Evolutionary conservation across 2,888 invertebrate genomes (phyloP).

Genomic region (Geophilus truncorum): DNA sequence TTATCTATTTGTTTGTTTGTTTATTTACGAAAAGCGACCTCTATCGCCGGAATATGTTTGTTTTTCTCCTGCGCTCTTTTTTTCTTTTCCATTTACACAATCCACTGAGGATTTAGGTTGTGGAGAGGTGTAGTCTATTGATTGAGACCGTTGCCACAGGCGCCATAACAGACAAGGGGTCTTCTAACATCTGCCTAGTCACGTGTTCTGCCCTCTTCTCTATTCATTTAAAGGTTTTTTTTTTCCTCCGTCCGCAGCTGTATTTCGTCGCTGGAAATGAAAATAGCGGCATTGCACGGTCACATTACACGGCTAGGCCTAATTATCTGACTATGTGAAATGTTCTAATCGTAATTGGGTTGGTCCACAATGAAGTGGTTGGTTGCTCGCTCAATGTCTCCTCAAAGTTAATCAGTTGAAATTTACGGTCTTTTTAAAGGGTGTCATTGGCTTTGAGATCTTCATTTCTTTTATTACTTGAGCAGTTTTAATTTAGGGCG

Average conservation of each 20-base stretch:
- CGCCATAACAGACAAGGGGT: not conserved
- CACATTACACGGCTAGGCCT: not conserved
- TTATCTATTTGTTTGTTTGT: not conserved
- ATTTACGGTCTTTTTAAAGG: not conserved
- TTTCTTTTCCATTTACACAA: not conserved
- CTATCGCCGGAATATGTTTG: too few species aligned
- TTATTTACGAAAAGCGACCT: not conserved
- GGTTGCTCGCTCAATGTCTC: not conserved
- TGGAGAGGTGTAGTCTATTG: not conserved
- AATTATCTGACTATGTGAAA: conserved; percentile 7
- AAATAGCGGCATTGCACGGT: not conserved
- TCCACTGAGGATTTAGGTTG: not conserved
- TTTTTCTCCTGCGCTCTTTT: not conserved
- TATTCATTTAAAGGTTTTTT: not conserved
- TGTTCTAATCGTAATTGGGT: conserved; percentile 4
- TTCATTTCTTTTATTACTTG: not conserved
- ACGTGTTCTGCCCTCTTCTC: not conserved
- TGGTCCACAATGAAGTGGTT: not conserved
- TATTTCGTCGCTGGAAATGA: not conserved
- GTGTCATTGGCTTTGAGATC: not conserved
- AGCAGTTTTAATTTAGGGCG: not conserved
- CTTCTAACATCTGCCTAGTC: not conserved
- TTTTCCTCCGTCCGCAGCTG: not conserved
- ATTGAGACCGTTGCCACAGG: not conserved
- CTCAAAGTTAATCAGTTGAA: conserved; percentile 22